A percentile compares a stretch with the other conserved stretches of the same genome.
phyloP scores from a whole-genome alignment of 2,797 vertebrate genomes.

The Melopsittacus undulatus region DNA sequence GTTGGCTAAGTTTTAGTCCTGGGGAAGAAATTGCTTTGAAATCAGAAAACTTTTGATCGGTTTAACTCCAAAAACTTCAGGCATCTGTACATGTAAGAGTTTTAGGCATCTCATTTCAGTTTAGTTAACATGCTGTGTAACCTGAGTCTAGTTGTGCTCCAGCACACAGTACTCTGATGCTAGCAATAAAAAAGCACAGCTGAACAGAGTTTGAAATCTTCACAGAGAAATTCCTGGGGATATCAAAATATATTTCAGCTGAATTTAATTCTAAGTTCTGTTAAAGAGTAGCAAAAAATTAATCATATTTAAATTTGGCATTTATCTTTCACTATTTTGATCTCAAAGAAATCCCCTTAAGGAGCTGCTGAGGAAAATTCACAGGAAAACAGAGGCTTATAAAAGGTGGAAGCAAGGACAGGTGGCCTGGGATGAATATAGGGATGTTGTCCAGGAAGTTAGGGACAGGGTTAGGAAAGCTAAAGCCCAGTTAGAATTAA shows the following conservation, averaged over 20 bases:
- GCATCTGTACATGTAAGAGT: background rate
- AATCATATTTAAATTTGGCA: background rate
- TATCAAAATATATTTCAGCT: background rate
- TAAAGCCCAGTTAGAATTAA: too few relatives aligned
- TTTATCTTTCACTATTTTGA: background rate
- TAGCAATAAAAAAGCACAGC: background rate
- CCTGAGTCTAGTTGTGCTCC: background rate
- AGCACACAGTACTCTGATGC: background rate
- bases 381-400: too few relatives aligned
- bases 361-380: too few relatives aligned
- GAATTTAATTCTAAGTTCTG: background rate
- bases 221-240: background rate
- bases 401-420: too few relatives aligned
- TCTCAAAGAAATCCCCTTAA: background rate
- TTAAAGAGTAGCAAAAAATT: background rate
- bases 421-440: too few relatives aligned
- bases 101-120: background rate
- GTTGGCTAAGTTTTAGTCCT: background rate
- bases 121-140: background rate
- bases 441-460: too few relatives aligned
- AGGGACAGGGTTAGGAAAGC: too few relatives aligned
- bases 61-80: background rate
- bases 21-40: background rate
- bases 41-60: background rate
- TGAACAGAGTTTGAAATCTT: background rate